Conservation (phyloP, 2,113 vertebrate genomes). For the Eclectus roratus region DNA sequence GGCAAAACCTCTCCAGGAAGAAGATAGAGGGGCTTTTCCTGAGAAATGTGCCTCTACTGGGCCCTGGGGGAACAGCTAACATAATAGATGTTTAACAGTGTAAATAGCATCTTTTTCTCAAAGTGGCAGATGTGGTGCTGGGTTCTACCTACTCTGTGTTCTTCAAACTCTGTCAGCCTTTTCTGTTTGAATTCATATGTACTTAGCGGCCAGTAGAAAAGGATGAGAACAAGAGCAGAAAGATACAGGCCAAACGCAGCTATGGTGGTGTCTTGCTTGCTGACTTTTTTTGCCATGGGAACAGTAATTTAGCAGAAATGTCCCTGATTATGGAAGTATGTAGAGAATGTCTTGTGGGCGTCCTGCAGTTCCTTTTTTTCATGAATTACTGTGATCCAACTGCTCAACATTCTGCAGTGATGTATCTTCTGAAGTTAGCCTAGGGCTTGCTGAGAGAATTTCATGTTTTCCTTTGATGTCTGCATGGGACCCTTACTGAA, state of each 20-base stretch:
- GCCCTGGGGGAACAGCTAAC: neutral
- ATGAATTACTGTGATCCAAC: slow-evolving; percentile 31
- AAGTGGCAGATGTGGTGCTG: neutral
- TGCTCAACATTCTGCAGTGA: slow-evolving; percentile 31
- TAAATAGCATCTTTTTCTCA: neutral
- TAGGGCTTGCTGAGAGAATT: slow-evolving; percentile 14
- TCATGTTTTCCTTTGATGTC: slow-evolving; percentile 45
- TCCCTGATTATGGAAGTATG: slow-evolving; percentile 61
- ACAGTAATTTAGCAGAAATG: slow-evolving; percentile 42
- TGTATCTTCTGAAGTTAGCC: slow-evolving; percentile 62
- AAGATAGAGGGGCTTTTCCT: neutral
- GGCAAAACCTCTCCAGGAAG: slow-evolving; percentile 5
- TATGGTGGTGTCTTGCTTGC: neutral
- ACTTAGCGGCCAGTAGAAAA: neutral
- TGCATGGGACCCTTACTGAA: neutral
- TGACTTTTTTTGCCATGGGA: neutral
- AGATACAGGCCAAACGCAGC: neutral
- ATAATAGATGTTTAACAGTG: neutral
- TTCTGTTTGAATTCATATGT: neutral
- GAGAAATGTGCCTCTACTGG: neutral
- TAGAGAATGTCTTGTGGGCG: slow-evolving; percentile 68
- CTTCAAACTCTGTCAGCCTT: neutral
- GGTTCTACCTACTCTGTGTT: neutral
- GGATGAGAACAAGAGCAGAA: neutral
- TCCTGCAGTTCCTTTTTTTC: slow-evolving; percentile 47